Evolutionary conservation across 2,888 invertebrate genomes (phyloP), one percentile per base, ranked within the genome.

Genomic region (Lycophotia porphyrea): DNA sequence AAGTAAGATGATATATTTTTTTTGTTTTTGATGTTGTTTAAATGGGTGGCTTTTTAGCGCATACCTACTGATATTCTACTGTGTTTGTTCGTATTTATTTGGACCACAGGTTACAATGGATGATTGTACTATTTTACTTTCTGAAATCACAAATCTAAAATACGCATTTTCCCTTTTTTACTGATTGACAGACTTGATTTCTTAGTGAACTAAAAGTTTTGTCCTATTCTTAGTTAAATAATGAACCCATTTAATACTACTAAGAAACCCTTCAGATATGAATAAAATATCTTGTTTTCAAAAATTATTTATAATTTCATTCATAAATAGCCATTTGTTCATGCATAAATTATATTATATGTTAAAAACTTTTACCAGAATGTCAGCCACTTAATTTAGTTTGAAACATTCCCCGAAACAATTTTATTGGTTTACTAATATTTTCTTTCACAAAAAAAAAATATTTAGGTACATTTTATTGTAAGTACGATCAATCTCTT

Each of bases 401-500:
- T 47, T 1, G 1, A 84, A 67, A 36, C 31, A 13, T 82, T 77
- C 49, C 44, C 27, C 52, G 3, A 66, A 61, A 74, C 42, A 58
- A 49, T 60, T 70, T 70, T 63, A 52, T 83, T 73, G 9, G 34
- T 24, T 63, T 13, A 47, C 24, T 31, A 58, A 74, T 60, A 84
- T 76, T 80, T 65, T 84, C n/a, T 65, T 71, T 80, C 21, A 55
- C 2, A 15, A 24, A 65, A 68, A 71, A 18, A 64, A 71, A 73
- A 71, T 67, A 74, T 63, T 47, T 39, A 27, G 39, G 55, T 61
- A 65, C 21, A 27, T 52, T 36, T 15, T 42, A 42, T 60, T 78
- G 24, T 71, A 36, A 52, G 77, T 15, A 65, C 64, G 27, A 80
- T 84, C 75, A 69, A 82, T 75, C 81, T 58, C 47, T 80, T 71